Evolutionary conservation across 1,140 invertebrate species (phyloP).

Genomic region (Atta colombica): DNA sequence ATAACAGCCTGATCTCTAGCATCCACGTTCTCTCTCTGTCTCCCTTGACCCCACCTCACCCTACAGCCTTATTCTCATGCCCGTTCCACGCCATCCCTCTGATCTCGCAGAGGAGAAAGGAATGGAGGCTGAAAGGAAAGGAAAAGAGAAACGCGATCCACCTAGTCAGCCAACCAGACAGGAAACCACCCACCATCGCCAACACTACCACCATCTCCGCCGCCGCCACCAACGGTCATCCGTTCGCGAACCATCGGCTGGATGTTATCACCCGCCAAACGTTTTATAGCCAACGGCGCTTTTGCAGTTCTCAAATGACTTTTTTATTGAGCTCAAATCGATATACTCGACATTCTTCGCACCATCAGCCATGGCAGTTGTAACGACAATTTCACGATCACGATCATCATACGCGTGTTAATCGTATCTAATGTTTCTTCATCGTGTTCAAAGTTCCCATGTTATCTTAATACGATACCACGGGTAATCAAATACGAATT

Average conservation of each 20-base stretch:
- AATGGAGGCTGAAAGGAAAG: slow-evolving; percentile 49
- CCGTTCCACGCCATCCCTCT: slow-evolving; percentile 60
- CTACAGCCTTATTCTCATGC: slow-evolving; percentile 64
- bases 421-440: slow-evolving; percentile 6
- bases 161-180: slow-evolving; percentile 70
- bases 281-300: slow-evolving; percentile 77
- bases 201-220: slow-evolving; percentile 65
- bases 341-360: slow-evolving; percentile 64
- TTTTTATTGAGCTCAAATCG: slow-evolving; percentile 76
- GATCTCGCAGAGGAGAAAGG: slow-evolving; percentile 64
- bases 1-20: slow-evolving; percentile 79
- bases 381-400: slow-evolving; percentile 43
- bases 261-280: slow-evolving; percentile 78
- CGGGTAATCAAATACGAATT: slow-evolving; percentile 15
- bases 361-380: slow-evolving; percentile 37
- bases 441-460: not conserved
- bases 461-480: slow-evolving; percentile 42
- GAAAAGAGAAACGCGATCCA: slow-evolving; percentile 66
- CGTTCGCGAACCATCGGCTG: slow-evolving; percentile 73
- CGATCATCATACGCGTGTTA: slow-evolving; percentile 33
- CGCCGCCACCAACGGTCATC: slow-evolving; percentile 44
- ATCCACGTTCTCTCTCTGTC: slow-evolving; percentile 64
- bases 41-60: not conserved
- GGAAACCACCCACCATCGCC: slow-evolving; percentile 72
- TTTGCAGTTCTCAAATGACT: slow-evolving; percentile 76